Percentiles rank a stretch among this genome's conserved stretches.
These are phyloP conservation scores for Pollenia amentaria DNA, from an alignment of 2,888 invertebrate species.

Conservation along the genomic window DNA sequence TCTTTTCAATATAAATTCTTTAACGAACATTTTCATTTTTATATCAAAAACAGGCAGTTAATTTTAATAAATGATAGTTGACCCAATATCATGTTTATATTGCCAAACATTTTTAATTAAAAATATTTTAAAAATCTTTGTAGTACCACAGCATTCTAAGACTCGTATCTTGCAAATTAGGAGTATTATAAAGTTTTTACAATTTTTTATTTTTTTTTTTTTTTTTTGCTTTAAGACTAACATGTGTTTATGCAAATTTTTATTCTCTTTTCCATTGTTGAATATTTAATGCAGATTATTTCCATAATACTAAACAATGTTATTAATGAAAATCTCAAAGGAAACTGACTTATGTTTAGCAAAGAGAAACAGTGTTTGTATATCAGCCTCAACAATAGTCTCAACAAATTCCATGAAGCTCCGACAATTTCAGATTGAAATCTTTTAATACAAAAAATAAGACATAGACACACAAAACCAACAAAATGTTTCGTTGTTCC, in stretches of 20 bases:
- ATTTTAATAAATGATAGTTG: too few species aligned
- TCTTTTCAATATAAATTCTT: too few species aligned
- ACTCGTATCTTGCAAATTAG: not conserved
- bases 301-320: constrained; percentile 59
- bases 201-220: too few species aligned
- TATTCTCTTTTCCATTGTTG: constrained; percentile 13
- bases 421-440: constrained; percentile 9
- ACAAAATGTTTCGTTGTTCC: constrained; percentile 5
- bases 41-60: too few species aligned
- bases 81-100: too few species aligned
- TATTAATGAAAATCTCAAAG: constrained; percentile 60
- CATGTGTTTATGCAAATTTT: constrained; percentile 60
- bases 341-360: constrained; percentile 13
- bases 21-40: too few species aligned
- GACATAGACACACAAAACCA: constrained; percentile 1
- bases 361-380: not conserved
- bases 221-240: constrained; percentile 1
- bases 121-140: too few species aligned
- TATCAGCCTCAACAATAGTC: not conserved
- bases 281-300: constrained; percentile 56
- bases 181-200: too few species aligned
- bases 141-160: too few species aligned
- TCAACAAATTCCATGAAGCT: not conserved
- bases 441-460: not conserved
- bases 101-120: too few species aligned